A percentile compares a stretch with the other conserved stretches of the same genome.
phyloP scores from a whole-genome alignment of 2,888 invertebrate genomes.

The Meta bourneti region DNA sequence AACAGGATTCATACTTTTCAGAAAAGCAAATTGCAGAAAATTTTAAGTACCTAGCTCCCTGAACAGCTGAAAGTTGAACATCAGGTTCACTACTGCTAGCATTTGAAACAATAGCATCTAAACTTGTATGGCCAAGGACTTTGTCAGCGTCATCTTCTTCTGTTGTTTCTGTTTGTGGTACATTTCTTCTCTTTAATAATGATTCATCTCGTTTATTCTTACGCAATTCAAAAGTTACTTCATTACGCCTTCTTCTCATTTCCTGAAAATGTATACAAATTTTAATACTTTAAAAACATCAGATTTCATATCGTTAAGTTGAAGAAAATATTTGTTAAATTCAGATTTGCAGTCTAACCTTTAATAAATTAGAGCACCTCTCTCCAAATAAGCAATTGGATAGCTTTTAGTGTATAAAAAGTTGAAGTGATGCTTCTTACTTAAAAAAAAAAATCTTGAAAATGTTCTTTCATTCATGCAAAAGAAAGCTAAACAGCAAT shows the following conservation, averaged over 20 bases:
- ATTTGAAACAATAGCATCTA: constrained; percentile 91
- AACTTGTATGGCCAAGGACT: constrained; percentile 78
- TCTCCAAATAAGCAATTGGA: too few relatives aligned
- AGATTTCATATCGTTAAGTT: too few relatives aligned
- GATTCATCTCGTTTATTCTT: constrained; percentile 99
- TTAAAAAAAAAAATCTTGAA: too few relatives aligned
- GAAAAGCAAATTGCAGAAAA: not conserved
- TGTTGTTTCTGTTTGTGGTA: constrained; percentile 85
- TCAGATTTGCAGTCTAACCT: too few relatives aligned
- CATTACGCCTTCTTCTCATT: constrained; percentile 97
- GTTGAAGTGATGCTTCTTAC: too few relatives aligned
- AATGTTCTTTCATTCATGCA: too few relatives aligned
- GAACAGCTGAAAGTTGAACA: constrained; percentile 93
- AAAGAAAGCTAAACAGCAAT: too few relatives aligned
- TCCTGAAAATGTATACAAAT: constrained; percentile 81
- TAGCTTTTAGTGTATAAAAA: too few relatives aligned
- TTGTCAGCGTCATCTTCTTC: constrained; percentile 78
- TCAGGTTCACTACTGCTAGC: constrained; percentile 89
- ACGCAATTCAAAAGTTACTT: constrained; percentile 96
- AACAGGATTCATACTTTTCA: not conserved
- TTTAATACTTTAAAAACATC: not conserved
- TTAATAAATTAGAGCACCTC: too few relatives aligned
- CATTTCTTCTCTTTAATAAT: constrained; percentile 96
- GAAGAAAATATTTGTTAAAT: too few relatives aligned
- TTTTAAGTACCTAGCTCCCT: constrained; percentile 86